phyloP scores from a whole-genome alignment of 2,113 vertebrate genomes.

The Bambusicola thoracicus region DNA sequence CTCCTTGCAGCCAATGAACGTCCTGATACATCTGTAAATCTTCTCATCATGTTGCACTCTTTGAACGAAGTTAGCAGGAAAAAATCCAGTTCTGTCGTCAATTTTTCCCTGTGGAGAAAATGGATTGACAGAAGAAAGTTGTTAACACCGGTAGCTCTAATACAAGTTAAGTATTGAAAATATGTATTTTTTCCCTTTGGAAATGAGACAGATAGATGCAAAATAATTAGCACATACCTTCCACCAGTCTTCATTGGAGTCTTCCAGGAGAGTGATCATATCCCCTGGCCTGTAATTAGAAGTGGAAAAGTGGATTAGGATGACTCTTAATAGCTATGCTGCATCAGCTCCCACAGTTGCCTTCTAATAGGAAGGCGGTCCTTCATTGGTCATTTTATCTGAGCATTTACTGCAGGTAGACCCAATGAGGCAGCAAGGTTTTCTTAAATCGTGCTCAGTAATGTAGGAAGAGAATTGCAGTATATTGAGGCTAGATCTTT shows the following conservation, averaged over 20 bases:
- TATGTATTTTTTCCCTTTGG: not conserved
- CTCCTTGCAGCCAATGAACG: conserved; percentile 93
- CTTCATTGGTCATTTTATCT: not conserved
- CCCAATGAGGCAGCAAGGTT: not conserved
- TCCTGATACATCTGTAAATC: conserved; percentile 90
- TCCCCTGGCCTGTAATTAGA: conserved; percentile 88
- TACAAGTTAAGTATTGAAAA: not conserved
- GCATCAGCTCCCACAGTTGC: not conserved
- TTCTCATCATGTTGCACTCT: conserved; percentile 85
- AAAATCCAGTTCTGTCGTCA: conserved; percentile 92
- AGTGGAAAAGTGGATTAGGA: not conserved
- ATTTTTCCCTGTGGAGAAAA: conserved; percentile 87
- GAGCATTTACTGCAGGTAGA: not conserved
- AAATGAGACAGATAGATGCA: not conserved
- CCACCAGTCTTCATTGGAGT: conserved; percentile 98
- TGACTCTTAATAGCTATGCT: not conserved
- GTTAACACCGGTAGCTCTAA: not conserved
- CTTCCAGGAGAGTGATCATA: conserved; percentile 89
- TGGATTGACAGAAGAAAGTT: not conserved
- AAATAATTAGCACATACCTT: conserved; percentile 80
- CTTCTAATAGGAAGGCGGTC: not conserved
- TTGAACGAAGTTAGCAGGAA: conserved; percentile 94
- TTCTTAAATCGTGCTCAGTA: not conserved
- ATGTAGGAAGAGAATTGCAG: not conserved
- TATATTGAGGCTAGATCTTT: not conserved